Percentiles rank a stretch among this genome's conserved stretches.
Conservation (phyloP, 1,140 invertebrate genomes). For the Papilio aristodemus region DNA sequence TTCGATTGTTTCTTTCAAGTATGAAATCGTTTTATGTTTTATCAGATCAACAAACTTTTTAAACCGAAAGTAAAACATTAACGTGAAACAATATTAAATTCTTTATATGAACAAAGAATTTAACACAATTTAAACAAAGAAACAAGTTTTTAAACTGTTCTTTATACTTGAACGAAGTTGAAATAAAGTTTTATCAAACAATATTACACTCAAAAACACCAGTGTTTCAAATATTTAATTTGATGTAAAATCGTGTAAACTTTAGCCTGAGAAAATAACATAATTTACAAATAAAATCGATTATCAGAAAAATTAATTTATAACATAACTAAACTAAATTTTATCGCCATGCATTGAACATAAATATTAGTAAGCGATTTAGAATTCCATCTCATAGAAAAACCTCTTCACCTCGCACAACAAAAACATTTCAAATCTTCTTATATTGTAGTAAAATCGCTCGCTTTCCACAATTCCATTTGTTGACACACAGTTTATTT, state of each 20-base stretch:
- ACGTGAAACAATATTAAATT: not conserved
- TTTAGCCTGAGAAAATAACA: too few relatives aligned
- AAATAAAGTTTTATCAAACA: not conserved
- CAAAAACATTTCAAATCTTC: constrained; percentile 15
- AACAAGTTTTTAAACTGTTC: constrained; percentile 2
- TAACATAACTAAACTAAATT: too few relatives aligned
- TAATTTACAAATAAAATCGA: too few relatives aligned
- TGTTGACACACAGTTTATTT: constrained; percentile 37
- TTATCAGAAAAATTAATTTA: too few relatives aligned
- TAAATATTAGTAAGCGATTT: not conserved
- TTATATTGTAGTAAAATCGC: constrained; percentile 21
- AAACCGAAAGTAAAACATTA: not conserved
- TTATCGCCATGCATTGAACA: not conserved
- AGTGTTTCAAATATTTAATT: too few relatives aligned
- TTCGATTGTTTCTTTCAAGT: not conserved
- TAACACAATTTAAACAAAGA: not conserved
- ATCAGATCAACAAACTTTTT: constrained; percentile 1
- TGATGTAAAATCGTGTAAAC: too few relatives aligned
- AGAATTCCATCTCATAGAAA: not conserved
- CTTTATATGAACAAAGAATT: not conserved
- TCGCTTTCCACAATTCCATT: constrained; percentile 18
- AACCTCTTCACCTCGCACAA: not conserved
- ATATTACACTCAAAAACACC: not conserved
- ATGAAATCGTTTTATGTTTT: constrained; percentile 6
- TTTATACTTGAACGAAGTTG: not conserved